Conservation (phyloP, 2,797 vertebrate genomes). For the Clarias platycephalus region DNA sequence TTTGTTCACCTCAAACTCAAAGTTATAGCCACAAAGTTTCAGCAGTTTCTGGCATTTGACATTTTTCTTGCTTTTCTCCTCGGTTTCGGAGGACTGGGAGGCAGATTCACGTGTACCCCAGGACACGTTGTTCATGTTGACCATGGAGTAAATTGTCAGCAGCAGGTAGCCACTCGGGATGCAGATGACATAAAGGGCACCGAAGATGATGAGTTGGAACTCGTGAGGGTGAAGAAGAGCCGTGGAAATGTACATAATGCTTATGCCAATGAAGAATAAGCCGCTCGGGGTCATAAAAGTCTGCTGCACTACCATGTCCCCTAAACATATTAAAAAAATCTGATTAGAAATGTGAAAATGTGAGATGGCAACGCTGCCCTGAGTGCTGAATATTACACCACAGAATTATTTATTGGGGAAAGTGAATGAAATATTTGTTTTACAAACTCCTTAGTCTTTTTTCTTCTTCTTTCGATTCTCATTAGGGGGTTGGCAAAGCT, state of each 20-base stretch:
- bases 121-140: conserved; percentile 66
- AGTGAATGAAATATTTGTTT: too few relatives aligned
- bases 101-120: conserved; percentile 64
- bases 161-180: conserved; percentile 65
- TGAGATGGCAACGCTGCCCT: too few relatives aligned
- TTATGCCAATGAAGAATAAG: conserved; percentile 63
- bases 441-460: too few relatives aligned
- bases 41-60: conserved; percentile 31
- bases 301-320: conserved; percentile 53
- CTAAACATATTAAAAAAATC: conserved; percentile 46
- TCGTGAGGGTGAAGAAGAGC: conserved; percentile 71
- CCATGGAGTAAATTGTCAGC: conserved; percentile 63
- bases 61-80: background rate
- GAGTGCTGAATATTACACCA: too few relatives aligned
- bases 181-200: conserved; percentile 60
- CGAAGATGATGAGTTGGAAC: conserved; percentile 56
- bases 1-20: conserved; percentile 35
- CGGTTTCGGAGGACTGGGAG: background rate
- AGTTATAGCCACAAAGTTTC: conserved; percentile 39
- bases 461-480: too few relatives aligned
- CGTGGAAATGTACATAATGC: conserved; percentile 56
- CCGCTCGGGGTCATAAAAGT: conserved; percentile 69
- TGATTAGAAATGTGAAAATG: too few relatives aligned
- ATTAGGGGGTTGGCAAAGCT: too few relatives aligned
- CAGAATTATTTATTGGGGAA: too few relatives aligned